These are phyloP conservation scores for Leptobrachium leishanense DNA, from an alignment of 2,113 vertebrate genomes.

Conservation along the genomic window DNA sequence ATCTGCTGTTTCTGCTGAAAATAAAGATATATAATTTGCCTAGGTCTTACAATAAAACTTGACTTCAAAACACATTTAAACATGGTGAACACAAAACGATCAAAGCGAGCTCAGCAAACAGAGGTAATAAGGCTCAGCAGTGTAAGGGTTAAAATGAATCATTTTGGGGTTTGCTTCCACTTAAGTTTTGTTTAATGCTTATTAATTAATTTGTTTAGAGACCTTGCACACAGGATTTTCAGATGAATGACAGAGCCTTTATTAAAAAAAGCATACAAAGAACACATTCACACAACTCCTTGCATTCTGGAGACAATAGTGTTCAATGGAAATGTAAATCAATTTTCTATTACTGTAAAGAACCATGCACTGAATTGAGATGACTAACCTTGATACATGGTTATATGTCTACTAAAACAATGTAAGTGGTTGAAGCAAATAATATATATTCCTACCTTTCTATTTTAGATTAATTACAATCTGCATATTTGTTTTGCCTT, in stretches of 20 bases:
- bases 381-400: conserved; percentile 40
- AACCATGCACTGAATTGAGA: conserved; percentile 28
- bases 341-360: conserved; percentile 22
- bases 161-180: conserved; percentile 6
- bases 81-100: no score
- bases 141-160: no score
- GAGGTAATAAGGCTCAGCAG: no score
- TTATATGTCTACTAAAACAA: neutral
- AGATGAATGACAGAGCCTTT: neutral
- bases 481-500: no score
- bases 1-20: no score
- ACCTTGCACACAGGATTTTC: neutral
- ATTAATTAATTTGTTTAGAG: neutral
- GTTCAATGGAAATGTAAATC: conserved; percentile 38
- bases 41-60: no score
- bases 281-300: conserved; percentile 14
- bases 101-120: no score
- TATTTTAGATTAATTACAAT: no score
- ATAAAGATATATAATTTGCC: no score
- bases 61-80: no score
- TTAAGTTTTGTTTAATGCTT: neutral
- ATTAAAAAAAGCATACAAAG: neutral
- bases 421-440: conserved; percentile 6
- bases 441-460: no score
- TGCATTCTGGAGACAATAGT: conserved; percentile 18